Percentiles rank a stretch among this genome's conserved stretches.
These are phyloP conservation scores for Apis laboriosa DNA, from an alignment of 1,140 invertebrate genomes.

Conservation along the genomic window DNA sequence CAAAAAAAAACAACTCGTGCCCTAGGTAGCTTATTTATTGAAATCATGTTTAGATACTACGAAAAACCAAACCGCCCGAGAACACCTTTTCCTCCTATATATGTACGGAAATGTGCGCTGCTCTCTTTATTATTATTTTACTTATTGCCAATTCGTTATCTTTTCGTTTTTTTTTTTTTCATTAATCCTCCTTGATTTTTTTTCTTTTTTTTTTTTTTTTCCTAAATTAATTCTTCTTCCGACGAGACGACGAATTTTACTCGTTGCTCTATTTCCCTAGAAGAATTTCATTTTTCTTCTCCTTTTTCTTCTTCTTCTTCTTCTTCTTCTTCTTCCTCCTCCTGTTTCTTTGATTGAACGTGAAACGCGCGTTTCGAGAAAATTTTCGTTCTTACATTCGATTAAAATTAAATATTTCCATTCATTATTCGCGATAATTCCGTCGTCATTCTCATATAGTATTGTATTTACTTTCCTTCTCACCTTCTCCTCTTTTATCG, in stretches of 20 bases:
- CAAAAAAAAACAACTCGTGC: constrained; percentile 64
- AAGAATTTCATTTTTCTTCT: too few species aligned
- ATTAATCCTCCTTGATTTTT: too few species aligned
- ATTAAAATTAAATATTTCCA: not conserved
- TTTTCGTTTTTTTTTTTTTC: not conserved
- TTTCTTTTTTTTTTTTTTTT: not conserved
- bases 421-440: not conserved
- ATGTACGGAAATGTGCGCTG: constrained; percentile 61
- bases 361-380: not conserved
- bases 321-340: too few species aligned
- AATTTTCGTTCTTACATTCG: not conserved
- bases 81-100: constrained; percentile 56
- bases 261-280: not conserved
- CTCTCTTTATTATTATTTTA: constrained; percentile 60
- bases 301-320: too few species aligned
- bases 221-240: not conserved
- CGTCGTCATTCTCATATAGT: not conserved
- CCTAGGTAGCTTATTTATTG: constrained; percentile 79
- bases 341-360: not conserved
- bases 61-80: constrained; percentile 66
- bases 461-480: constrained; percentile 27
- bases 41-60: constrained; percentile 75
- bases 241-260: not conserved
- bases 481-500: constrained; percentile 11
- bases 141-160: constrained; percentile 10